These are phyloP conservation scores for Pissodes strobi DNA, from an alignment of 1,140 invertebrate genomes.

Conservation along the genomic window DNA sequence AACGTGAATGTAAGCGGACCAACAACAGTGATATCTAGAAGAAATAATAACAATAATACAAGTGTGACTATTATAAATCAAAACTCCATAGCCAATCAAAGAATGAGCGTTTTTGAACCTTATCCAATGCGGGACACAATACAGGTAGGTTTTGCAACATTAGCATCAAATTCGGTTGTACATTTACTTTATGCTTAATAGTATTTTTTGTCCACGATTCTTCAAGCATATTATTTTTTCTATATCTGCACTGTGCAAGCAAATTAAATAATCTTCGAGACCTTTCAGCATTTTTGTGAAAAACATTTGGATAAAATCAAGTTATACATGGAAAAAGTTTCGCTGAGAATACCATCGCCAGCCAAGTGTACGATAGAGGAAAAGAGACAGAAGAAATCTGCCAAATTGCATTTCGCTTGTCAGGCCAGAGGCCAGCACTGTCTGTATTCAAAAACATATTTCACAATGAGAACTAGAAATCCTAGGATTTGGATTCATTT, in stretches of 20 bases:
- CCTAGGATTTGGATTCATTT: constrained; percentile 92
- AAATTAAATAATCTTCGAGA: too few relatives aligned
- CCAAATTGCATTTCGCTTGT: constrained; percentile 88
- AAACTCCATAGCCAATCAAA: constrained; percentile 61
- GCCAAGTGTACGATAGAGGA: constrained; percentile 91
- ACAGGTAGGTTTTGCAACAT: too few relatives aligned
- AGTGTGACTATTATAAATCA: constrained; percentile 72
- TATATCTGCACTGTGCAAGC: too few relatives aligned
- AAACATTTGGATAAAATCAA: constrained; percentile 92
- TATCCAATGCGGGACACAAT: constrained; percentile 88
- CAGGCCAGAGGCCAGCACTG: constrained; percentile 84
- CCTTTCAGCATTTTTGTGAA: constrained; percentile 83
- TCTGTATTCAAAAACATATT: constrained; percentile 83
- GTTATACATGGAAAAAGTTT: constrained; percentile 86
- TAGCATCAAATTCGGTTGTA: too few relatives aligned
- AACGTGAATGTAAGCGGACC: constrained; percentile 62
- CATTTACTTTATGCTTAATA: too few relatives aligned
- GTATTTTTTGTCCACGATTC: too few relatives aligned
- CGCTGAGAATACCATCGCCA: constrained; percentile 81
- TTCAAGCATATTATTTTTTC: too few relatives aligned
- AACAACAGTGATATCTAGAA: constrained; percentile 65
- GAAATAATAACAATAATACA: constrained; percentile 72
- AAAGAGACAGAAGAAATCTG: constrained; percentile 77
- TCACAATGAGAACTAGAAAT: constrained; percentile 84
- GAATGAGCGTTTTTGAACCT: constrained; percentile 84